Base-by-base conservation (phyloP, 30 jellyfish, hydroid and myxozoan genomes). In the Hydractinia echinata region DNA sequence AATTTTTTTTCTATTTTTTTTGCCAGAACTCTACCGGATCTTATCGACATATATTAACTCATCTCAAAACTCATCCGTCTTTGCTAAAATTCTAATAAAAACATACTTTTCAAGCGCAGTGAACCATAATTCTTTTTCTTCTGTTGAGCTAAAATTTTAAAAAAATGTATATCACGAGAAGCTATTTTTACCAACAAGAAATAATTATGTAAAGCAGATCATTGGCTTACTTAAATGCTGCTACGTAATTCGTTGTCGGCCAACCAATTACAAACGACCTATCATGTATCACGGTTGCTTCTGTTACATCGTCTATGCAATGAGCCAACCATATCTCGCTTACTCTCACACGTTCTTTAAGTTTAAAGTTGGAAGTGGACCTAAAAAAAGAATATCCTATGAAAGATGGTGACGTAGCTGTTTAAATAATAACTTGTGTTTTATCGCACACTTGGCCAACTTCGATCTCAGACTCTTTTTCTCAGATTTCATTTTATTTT, bases 201-300 rank as follows among this genome's bases (percentile, higher is more conserved):
- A 1, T 0, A 30, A 0, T 30, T 30, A 30, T 64, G 18, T n/a
- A 64, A 4, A 4, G 69, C 18, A 58, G 83, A 79, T 50, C 21
- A 20, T 18, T 49, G 19, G 51, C 95, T 6, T 85, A 94, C 99
- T 90, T 88, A 73, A 94, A 94, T 4, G 95, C 79, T 6, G 97
- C 99, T 8, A 94, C 96, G 79, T 82, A 94, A 76, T 90, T 94
- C 14, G 95, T 76, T 30, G 99, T 94, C 16, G 99, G 99, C 99
- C 99, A 94, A 4, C 99, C 99, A 79, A 94, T 81, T 11, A 89
- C 96, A 54, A 94, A 94, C 15, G 97, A 85, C 61, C 67, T 88
- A 13, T 88, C 96, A 8, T 76, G 88, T 5, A 95, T 54, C 67
- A 94, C 83, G 48, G 87, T 76, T 13, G 94, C 76, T 30, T 94